Evolutionary conservation across 2,797 vertebrate species (phyloP), one percentile per base, ranked within the genome.

Genomic region (Avahi laniger): DNA sequence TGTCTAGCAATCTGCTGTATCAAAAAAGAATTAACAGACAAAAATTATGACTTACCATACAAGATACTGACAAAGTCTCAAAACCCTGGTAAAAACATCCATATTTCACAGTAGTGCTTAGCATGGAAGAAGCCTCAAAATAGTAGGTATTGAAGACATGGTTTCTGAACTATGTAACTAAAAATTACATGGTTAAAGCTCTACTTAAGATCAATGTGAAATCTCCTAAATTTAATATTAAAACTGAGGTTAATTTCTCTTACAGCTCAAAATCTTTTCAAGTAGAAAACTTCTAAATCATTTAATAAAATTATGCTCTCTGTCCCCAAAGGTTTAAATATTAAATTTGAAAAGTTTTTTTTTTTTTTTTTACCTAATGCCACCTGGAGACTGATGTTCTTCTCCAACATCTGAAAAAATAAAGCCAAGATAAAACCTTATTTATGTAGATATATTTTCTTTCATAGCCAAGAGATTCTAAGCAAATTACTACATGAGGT

Each of bases 371-470:
- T 98, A 99, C 99, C 99, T 99, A 98, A 98, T 96, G 97, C 98
- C 98, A 94, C 98, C 89, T 92, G 98, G 97, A 96, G 98, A 98
- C n/a, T 95, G 98, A 97, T 94, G 98, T 50, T 98, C 98, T 96
- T 98, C 98, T 94, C 97, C 96, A 97, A 98, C 97, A 96, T 98
- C 99, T 99, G 97, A 96, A 72, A 84, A 97, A 97, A 92, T 26
- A 93, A 96, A 93, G 17, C 24, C 35, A 69, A 82, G 94, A 91
- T 7, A 86, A 92, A 89, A 85, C 20, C 59, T 92, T 26, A 91
- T 57, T 30, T 87, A 78, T 30, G 18, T 43, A 89, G n/a, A 65
- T 6, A 17, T 0, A 17, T 59, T 72, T 83, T 69, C 33, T 67
- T 43, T 91, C 50, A 43, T 1, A 91, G 20, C 22, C 72, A 87